These are phyloP conservation scores for Magallana gigas DNA, from an alignment of 1,140 invertebrate genomes.

Conservation along the genomic window DNA sequence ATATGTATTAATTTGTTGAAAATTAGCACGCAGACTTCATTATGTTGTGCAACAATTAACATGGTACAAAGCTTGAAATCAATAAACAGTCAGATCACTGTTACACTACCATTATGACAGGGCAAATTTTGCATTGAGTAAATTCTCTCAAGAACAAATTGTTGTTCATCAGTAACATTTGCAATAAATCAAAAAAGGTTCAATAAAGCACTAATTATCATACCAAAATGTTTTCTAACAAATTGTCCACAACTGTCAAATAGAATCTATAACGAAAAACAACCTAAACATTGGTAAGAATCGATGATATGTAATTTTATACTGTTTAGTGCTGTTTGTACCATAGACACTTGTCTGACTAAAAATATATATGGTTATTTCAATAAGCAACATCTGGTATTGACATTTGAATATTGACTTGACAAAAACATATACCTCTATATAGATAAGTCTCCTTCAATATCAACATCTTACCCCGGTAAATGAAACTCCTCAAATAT, in stretches of 20 bases:
- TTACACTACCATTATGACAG: neutral
- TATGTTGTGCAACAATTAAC: neutral
- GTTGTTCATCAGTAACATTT: too few species aligned
- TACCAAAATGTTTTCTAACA: too few species aligned
- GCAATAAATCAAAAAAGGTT: too few species aligned
- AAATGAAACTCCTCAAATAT: neutral
- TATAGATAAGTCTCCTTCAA: neutral
- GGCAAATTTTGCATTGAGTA: neutral
- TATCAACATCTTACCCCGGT: neutral
- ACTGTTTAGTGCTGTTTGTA: too few species aligned
- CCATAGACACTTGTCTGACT: too few species aligned
- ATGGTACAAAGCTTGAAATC: neutral
- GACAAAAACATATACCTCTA: too few species aligned
- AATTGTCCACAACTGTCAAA: too few species aligned
- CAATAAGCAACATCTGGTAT: neutral
- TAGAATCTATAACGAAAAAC: too few species aligned
- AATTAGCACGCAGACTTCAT: constrained; percentile 2
- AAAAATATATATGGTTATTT: neutral
- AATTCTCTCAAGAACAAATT: too few species aligned
- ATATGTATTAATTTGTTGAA: neutral
- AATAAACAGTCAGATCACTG: neutral
- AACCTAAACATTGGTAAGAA: too few species aligned
- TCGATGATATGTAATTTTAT: too few species aligned
- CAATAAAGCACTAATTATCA: too few species aligned
- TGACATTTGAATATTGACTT: neutral